Evolutionary conservation across 2,113 vertebrate species (phyloP).

Genomic region (Rhabdomys dilectus): DNA sequence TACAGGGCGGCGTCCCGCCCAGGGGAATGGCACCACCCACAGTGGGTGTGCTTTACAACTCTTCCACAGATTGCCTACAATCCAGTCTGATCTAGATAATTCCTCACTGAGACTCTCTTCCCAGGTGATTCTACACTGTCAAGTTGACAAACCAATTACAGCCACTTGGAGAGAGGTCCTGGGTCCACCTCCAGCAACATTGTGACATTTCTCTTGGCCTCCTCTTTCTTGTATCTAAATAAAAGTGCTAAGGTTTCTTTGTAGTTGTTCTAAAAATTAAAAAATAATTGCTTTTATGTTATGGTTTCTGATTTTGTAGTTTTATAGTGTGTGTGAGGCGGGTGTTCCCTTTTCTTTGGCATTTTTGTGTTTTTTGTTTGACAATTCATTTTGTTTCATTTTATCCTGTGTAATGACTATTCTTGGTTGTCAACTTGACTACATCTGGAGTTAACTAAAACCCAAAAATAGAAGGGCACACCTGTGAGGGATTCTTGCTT

Average conservation of each 20-base stretch:
- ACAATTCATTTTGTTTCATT: not conserved
- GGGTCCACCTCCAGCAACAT: too few relatives aligned
- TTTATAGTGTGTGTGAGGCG: not conserved
- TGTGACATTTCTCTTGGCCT: not conserved
- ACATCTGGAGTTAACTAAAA: not conserved
- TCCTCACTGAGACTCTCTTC: not conserved
- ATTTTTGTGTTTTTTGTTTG: not conserved
- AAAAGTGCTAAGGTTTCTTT: not conserved
- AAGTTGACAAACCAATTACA: not conserved
- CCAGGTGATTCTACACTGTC: not conserved
- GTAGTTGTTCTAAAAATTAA: not conserved
- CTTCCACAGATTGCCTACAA: not conserved
- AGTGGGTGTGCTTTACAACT: not conserved
- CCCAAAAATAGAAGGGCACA: not conserved
- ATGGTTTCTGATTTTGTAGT: not conserved
- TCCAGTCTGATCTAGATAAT: not conserved
- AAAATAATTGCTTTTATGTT: not conserved
- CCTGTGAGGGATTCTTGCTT: not conserved
- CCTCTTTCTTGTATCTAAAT: not conserved
- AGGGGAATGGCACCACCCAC: not conserved
- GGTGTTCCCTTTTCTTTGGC: not conserved
- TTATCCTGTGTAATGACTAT: not conserved
- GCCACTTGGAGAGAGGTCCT: not conserved
- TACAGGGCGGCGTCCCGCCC: not conserved
- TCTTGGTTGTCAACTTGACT: not conserved